phyloP scores from a whole-genome alignment of 1,140 invertebrate species.

The Lethocerus indicus region DNA sequence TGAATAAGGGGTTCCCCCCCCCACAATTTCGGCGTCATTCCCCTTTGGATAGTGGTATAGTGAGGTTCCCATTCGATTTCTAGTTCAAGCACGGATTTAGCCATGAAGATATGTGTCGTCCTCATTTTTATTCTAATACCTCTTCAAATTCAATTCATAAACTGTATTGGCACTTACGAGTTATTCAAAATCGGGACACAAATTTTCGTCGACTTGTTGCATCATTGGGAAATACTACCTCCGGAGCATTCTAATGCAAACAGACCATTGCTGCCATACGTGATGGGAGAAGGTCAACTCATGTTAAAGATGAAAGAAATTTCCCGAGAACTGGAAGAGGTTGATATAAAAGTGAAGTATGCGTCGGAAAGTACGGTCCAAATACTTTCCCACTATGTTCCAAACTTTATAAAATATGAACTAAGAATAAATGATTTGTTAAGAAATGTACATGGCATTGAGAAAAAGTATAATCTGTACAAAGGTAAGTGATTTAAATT shows the following conservation, averaged over 20 bases:
- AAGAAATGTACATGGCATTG: neutral
- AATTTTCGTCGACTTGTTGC: neutral
- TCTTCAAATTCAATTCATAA: no score
- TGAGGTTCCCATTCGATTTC: no score
- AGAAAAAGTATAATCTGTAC: neutral
- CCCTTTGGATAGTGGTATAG: no score
- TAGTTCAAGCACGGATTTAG: no score
- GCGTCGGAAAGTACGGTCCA: neutral
- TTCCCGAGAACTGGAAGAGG: neutral
- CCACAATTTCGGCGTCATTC: no score
- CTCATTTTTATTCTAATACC: no score
- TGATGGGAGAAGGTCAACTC: no score
- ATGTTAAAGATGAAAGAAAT: no score
- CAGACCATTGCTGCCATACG: no score
- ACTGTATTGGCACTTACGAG: neutral
- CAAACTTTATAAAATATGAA: neutral
- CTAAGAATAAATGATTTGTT: neutral
- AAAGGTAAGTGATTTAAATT: slow-evolving; percentile 1
- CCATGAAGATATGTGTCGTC: no score
- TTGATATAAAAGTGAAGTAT: neutral
- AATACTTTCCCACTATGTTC: neutral
- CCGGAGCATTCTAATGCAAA: neutral
- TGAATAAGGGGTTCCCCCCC: no score
- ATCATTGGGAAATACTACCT: neutral
- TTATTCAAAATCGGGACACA: neutral